These are phyloP conservation scores for Eriosoma lanigerum DNA, from an alignment of 1,140 invertebrate species.

Conservation along the genomic window DNA sequence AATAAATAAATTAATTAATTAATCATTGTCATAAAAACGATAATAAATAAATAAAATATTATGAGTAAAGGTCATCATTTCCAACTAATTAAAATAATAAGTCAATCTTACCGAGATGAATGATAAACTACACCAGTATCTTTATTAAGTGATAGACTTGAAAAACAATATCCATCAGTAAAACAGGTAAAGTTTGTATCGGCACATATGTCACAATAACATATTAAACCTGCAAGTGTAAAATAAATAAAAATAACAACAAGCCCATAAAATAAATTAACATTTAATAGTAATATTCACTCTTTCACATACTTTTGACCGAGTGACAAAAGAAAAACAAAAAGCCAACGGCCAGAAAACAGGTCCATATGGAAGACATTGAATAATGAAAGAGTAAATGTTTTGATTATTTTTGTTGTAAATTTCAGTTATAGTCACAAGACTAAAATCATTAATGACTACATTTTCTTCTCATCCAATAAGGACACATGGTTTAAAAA, in stretches of 20 bases:
- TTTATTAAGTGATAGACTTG: constrained; percentile 69
- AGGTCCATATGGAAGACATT: constrained; percentile 47
- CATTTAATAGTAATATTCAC: neutral
- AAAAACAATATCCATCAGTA: constrained; percentile 86
- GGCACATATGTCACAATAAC: constrained; percentile 75
- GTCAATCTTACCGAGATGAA: constrained; percentile 70
- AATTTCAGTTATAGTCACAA: neutral
- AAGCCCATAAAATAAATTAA: too few relatives aligned
- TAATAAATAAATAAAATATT: neutral
- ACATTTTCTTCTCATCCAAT: constrained; percentile 26
- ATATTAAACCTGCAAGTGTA: constrained; percentile 65
- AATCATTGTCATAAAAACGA: too few relatives aligned
- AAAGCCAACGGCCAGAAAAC: constrained; percentile 20
- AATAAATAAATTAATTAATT: too few relatives aligned
- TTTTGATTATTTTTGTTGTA: neutral
- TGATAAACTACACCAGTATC: constrained; percentile 63
- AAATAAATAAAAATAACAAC: too few relatives aligned
- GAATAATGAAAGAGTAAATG: neutral
- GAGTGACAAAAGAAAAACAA: neutral
- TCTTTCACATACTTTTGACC: constrained; percentile 3
- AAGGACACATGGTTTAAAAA: constrained; percentile 47
- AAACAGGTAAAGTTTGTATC: constrained; percentile 80
- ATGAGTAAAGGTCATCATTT: neutral
- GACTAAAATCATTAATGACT: constrained; percentile 12
- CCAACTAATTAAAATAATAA: constrained; percentile 54